Conservation (phyloP, 1,140 invertebrate genomes). For the Drosophila melanogaster region DNA sequence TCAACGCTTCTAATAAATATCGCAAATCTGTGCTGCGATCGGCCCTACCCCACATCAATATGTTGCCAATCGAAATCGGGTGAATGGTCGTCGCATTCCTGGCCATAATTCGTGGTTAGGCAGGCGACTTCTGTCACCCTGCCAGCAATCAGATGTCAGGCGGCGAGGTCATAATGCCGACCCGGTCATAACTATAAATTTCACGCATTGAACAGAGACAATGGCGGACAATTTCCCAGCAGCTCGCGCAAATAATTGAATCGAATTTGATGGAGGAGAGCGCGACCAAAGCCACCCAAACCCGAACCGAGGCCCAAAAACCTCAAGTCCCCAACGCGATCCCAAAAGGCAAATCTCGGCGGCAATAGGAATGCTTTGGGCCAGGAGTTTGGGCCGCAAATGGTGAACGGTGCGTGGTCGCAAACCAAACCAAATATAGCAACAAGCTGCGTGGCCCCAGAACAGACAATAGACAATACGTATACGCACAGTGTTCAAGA, state of each 20-base stretch:
- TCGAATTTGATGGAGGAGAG: constrained; percentile 66
- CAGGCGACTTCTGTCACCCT: constrained; percentile 56
- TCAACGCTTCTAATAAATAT: constrained; percentile 36
- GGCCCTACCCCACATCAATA: constrained; percentile 47
- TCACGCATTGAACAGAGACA: constrained; percentile 72
- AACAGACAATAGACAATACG: constrained; percentile 72
- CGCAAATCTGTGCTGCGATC: constrained; percentile 33
- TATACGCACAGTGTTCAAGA: constrained; percentile 70
- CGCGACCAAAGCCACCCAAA: constrained; percentile 15
- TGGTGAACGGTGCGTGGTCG: constrained; percentile 67
- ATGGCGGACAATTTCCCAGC: constrained; percentile 63
- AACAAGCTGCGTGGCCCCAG: constrained; percentile 50
- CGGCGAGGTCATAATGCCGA: constrained; percentile 68
- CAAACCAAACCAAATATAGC: constrained; percentile 55
- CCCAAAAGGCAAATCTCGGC: constrained; percentile 71
- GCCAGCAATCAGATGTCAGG: constrained; percentile 65
- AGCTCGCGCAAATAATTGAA: constrained; percentile 64
- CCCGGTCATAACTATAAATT: constrained; percentile 76
- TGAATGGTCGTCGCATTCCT: constrained; percentile 60
- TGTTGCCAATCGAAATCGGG: constrained; percentile 37
- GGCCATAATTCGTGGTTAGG: constrained; percentile 58
- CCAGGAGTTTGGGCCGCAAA: constrained; percentile 33
- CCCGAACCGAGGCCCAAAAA: constrained; percentile 13
- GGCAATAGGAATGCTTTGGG: constrained; percentile 41
- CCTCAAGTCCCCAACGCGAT: constrained; percentile 9